Conservation (phyloP, 2,113 vertebrate genomes). For the Porphyrio hochstetteri region DNA sequence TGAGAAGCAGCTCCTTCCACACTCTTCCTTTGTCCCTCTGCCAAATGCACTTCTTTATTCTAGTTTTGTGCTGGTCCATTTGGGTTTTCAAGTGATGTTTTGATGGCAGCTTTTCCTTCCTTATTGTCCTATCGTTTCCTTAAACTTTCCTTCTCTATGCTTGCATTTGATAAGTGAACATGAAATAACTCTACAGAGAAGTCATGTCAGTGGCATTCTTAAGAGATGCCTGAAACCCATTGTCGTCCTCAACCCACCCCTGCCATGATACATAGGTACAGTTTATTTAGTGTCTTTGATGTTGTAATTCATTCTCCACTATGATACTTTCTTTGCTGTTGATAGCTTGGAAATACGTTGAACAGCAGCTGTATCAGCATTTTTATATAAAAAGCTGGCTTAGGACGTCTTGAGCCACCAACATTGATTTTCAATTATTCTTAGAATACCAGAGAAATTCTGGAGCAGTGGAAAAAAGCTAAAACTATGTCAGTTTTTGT, state of each 20-base stretch:
- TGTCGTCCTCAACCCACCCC: neutral
- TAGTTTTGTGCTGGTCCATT: neutral
- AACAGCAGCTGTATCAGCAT: neutral
- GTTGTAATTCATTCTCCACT: neutral
- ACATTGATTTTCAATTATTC: conserved; percentile 40
- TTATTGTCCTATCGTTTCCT: neutral
- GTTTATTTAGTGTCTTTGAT: neutral
- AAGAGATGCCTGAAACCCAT: neutral
- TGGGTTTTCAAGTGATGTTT: neutral
- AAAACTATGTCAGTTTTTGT: neutral
- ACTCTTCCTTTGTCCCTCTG: neutral
- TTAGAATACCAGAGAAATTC: neutral
- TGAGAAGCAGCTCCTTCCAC: neutral
- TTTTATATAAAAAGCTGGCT: neutral
- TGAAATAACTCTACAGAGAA: neutral
- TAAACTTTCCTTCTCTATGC: neutral
- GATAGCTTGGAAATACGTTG: neutral
- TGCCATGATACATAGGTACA: neutral
- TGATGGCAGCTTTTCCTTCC: neutral
- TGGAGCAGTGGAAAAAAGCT: neutral
- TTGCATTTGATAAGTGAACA: neutral
- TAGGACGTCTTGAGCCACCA: conserved; percentile 3
- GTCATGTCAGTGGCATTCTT: neutral
- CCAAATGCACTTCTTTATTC: neutral
- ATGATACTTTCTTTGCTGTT: neutral